phyloP scores from a whole-genome alignment of 1,140 invertebrate genomes.

The Drosophila kurseongensis region DNA sequence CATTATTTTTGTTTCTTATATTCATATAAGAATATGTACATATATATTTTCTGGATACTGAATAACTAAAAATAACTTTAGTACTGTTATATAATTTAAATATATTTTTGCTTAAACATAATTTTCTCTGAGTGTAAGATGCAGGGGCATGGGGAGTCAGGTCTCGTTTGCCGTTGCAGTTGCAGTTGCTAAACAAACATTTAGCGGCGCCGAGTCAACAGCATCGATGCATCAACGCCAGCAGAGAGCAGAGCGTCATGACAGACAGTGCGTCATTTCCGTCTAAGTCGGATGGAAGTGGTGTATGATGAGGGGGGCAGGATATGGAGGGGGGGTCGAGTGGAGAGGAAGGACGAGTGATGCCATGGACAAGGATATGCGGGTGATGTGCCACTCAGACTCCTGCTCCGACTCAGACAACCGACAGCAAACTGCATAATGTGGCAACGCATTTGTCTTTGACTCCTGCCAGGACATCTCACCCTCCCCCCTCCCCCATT shows the following conservation, averaged over 20 bases:
- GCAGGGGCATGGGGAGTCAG: not conserved
- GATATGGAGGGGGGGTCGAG: not conserved
- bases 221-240: slow-evolving; percentile 78
- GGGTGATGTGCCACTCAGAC: slow-evolving; percentile 58
- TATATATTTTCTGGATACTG: too few species aligned
- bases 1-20: too few species aligned
- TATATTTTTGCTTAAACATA: not conserved
- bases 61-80: too few species aligned
- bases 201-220: slow-evolving; percentile 75
- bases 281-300: slow-evolving; percentile 30
- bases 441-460: slow-evolving; percentile 80
- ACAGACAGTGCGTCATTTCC: slow-evolving; percentile 75
- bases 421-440: slow-evolving; percentile 70
- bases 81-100: not conserved
- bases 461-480: slow-evolving; percentile 25
- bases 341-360: slow-evolving; percentile 15
- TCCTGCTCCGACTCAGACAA: slow-evolving; percentile 24
- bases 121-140: not conserved
- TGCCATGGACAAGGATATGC: slow-evolving; percentile 59
- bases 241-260: slow-evolving; percentile 30
- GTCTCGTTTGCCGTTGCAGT: slow-evolving; percentile 37
- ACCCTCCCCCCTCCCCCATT: not conserved
- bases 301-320: slow-evolving; percentile 2
- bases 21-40: too few species aligned
- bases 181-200: slow-evolving; percentile 82